A percentile compares a stretch with the other conserved stretches of the same genome.
phyloP scores from a whole-genome alignment of 2,888 invertebrate species.

The Psylliodes chrysocephalus region DNA sequence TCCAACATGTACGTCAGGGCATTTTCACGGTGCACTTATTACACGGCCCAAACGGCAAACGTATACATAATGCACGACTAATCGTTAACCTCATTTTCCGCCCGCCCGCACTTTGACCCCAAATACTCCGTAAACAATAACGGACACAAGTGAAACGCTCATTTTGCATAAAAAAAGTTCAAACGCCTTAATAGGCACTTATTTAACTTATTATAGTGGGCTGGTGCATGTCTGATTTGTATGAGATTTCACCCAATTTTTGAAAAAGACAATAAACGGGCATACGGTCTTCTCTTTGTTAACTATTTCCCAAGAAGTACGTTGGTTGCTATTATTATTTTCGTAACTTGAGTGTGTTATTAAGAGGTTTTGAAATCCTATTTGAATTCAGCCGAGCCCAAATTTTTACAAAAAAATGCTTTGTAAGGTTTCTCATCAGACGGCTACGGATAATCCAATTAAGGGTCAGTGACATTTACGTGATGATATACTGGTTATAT shows the following conservation, averaged over 20 bases:
- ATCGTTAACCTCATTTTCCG: background rate
- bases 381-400: background rate
- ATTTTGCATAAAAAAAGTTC: constrained; percentile 16
- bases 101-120: constrained; percentile 14
- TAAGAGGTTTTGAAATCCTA: background rate
- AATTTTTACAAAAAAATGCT: background rate
- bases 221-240: background rate
- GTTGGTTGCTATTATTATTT: background rate
- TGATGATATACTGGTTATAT: no score
- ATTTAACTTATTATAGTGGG: background rate
- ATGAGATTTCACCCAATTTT: background rate
- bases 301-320: background rate
- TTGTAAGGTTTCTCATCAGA: background rate
- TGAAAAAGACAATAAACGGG: background rate
- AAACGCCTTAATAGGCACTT: background rate
- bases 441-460: background rate
- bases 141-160: constrained; percentile 8
- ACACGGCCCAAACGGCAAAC: background rate
- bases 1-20: no score
- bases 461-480: background rate
- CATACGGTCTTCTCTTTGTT: background rate
- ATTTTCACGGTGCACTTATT: background rate
- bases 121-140: background rate
- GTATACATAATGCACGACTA: background rate
- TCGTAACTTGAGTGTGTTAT: background rate